Conservation (phyloP, 23 tunicate species). For the Halocynthia aurantium region DNA sequence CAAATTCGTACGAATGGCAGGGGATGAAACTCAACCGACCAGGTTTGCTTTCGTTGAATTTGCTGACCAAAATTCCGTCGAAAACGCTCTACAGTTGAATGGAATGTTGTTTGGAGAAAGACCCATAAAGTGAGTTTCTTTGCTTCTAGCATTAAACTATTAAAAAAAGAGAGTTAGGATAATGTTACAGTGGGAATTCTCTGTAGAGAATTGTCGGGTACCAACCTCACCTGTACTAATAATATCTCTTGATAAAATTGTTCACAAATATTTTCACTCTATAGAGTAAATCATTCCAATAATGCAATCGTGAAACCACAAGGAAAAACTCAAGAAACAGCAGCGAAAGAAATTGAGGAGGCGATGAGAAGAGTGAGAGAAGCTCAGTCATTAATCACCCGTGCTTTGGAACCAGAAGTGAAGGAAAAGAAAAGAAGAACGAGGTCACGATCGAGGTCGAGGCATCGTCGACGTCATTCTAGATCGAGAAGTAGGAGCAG, state of each 20-base stretch:
- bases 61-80: slow-evolving; percentile 28
- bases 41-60: slow-evolving; percentile 83
- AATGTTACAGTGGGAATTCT: too few relatives aligned
- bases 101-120: slow-evolving; percentile 61
- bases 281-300: slow-evolving; percentile 78
- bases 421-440: slow-evolving; percentile 10
- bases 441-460: slow-evolving; percentile 50
- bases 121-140: slow-evolving; percentile 44
- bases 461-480: slow-evolving; percentile 67
- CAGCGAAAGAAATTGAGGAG: slow-evolving; percentile 77
- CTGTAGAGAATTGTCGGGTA: too few relatives aligned
- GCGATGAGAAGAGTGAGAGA: slow-evolving; percentile 87
- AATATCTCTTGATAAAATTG: too few relatives aligned
- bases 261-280: neutral
- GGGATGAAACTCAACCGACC: slow-evolving; percentile 80
- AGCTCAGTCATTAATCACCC: slow-evolving; percentile 74
- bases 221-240: too few relatives aligned
- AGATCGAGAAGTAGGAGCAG: slow-evolving; percentile 57
- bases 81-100: slow-evolving; percentile 60
- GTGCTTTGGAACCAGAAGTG: slow-evolving; percentile 67
- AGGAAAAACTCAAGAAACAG: slow-evolving; percentile 29
- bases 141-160: too few relatives aligned
- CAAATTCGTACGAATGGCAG: slow-evolving; percentile 69
- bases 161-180: too few relatives aligned
- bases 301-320: slow-evolving; percentile 77